phyloP scores from a whole-genome alignment of 2,797 vertebrate species.

The Craterocephalus amniculus region DNA sequence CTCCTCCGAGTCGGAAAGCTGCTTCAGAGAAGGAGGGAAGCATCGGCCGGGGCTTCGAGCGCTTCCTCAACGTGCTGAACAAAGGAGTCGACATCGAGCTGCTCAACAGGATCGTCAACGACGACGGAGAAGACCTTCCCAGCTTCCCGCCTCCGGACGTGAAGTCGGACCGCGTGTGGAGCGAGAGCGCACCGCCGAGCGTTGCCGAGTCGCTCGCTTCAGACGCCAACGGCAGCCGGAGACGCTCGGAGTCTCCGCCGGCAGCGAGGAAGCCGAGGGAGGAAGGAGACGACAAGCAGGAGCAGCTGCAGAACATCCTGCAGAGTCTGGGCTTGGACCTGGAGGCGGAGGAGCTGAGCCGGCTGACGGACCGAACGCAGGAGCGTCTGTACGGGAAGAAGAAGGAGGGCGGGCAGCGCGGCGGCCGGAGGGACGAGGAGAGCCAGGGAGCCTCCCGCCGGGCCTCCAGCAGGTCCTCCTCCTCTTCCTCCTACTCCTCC shows the following conservation, averaged over 20 bases:
- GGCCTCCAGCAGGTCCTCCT: background rate
- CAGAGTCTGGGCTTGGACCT: conserved; percentile 65
- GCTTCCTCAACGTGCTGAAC: background rate
- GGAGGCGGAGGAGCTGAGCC: conserved; percentile 63
- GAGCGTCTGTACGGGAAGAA: conserved; percentile 71
- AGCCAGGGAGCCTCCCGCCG: background rate
- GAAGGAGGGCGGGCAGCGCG: background rate
- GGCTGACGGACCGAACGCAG: conserved; percentile 60
- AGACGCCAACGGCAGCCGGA: conserved; percentile 27
- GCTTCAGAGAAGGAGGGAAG: background rate
- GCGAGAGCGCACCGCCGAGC: background rate
- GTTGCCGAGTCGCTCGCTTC: background rate
- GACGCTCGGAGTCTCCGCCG: conserved; percentile 21
- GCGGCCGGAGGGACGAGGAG: conserved; percentile 3
- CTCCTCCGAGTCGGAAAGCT: background rate
- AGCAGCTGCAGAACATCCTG: conserved; percentile 69
- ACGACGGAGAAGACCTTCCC: conserved; percentile 36
- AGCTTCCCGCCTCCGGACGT: background rate
- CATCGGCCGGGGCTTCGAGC: background rate
- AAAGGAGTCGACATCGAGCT: conserved; percentile 72
- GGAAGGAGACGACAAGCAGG: conserved; percentile 16
- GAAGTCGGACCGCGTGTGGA: background rate
- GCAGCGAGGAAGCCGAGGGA: conserved; percentile 15
- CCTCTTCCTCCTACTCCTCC: conserved; percentile 27
- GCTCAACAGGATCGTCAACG: conserved; percentile 65